Evolutionary conservation across 2,888 invertebrate species (phyloP).

Genomic region (Plemyria rubiginata): DNA sequence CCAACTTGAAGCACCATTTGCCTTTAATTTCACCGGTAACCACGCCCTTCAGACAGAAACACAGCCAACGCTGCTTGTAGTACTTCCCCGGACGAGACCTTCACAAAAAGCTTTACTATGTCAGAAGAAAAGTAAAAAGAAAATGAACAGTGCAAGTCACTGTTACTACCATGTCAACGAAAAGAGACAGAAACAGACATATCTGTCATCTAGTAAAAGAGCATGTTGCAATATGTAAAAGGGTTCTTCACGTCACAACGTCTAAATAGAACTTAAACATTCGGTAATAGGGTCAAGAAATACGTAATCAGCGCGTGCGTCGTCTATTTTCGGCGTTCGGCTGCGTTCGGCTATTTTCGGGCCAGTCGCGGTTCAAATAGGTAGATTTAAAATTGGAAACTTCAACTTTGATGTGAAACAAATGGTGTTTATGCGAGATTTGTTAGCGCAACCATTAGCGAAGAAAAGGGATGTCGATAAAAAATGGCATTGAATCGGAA

Average conservation of each 20-base stretch:
- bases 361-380: conserved; percentile 53
- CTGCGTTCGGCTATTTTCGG: conserved; percentile 66
- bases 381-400: conserved; percentile 71
- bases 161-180: too few relatives aligned
- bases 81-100: too few relatives aligned
- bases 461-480: conserved; percentile 17
- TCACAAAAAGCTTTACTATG: too few relatives aligned
- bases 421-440: conserved; percentile 62
- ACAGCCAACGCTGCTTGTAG: too few relatives aligned
- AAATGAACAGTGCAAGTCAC: too few relatives aligned
- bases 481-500: conserved; percentile 7
- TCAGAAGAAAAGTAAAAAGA: too few relatives aligned
- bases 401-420: conserved; percentile 74
- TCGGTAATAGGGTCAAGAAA: conserved; percentile 82
- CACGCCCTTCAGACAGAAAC: too few relatives aligned
- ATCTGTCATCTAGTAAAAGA: too few relatives aligned
- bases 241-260: conserved; percentile 37
- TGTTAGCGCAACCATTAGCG: conserved; percentile 37
- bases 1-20: too few relatives aligned
- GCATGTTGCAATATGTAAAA: conserved; percentile 9
- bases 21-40: too few relatives aligned
- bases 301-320: conserved; percentile 69
- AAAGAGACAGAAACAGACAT: too few relatives aligned
- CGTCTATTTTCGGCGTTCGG: conserved; percentile 71
- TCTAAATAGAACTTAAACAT: conserved; percentile 66